Percentiles rank a stretch among this genome's conserved stretches.
Conservation (phyloP, 2,888 invertebrate genomes). For the Salticus scenicus region DNA sequence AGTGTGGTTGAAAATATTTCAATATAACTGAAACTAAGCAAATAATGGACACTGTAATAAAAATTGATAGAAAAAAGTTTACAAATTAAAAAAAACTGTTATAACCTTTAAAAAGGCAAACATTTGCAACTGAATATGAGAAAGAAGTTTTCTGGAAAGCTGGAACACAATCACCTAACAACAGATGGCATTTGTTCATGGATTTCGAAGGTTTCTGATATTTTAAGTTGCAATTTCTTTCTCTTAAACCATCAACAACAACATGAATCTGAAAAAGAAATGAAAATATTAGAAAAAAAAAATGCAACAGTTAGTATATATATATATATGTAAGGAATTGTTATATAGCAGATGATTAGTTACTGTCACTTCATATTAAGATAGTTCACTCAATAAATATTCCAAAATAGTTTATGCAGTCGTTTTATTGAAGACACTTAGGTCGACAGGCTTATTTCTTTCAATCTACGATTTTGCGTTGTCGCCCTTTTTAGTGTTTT, state of each 20-base stretch:
- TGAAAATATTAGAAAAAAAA: not conserved
- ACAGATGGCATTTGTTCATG: conserved; percentile 24
- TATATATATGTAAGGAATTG: too few relatives aligned
- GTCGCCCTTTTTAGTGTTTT: too few relatives aligned
- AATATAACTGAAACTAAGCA: too few relatives aligned
- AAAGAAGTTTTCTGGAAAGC: not conserved
- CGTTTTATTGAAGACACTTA: not conserved
- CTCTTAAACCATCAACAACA: conserved; percentile 44
- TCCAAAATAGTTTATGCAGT: not conserved
- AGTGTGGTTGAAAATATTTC: too few relatives aligned
- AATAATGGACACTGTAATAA: too few relatives aligned
- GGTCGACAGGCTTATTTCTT: too few relatives aligned
- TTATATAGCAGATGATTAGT: too few relatives aligned
- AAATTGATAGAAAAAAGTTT: too few relatives aligned
- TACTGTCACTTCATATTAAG: too few relatives aligned
- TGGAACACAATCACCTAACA: conserved; percentile 41
- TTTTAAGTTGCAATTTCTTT: conserved; percentile 38
- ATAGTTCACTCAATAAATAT: not conserved
- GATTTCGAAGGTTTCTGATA: conserved; percentile 33
- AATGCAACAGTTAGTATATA: too few relatives aligned
- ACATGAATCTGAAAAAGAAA: conserved; percentile 47
- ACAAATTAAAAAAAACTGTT: too few relatives aligned
- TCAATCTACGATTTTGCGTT: too few relatives aligned
- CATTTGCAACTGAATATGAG: conserved; percentile 46
- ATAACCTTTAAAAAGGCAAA: conserved; percentile 62